Percentiles rank a stretch among this genome's conserved stretches.
Evolutionary conservation across 2,888 invertebrate genomes (phyloP).

Genomic region (Protula sp.): DNA sequence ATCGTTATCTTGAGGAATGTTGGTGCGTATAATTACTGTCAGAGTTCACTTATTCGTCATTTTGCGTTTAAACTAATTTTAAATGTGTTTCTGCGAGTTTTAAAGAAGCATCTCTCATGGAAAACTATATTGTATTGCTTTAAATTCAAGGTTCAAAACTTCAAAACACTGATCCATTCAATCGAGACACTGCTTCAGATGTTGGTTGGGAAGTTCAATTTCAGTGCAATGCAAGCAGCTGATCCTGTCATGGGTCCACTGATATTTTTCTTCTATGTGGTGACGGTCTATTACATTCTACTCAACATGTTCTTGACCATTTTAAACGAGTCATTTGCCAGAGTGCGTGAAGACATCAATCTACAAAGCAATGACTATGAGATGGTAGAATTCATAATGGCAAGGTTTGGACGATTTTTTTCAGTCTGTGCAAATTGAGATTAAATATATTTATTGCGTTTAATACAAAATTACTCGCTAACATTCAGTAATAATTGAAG

Average conservation of each 20-base stretch:
- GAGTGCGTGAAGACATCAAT: slow-evolving; percentile 35
- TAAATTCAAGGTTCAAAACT: neutral
- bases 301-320: slow-evolving; percentile 51
- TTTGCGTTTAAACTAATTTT: too few relatives aligned
- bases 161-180: slow-evolving; percentile 4
- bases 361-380: slow-evolving; percentile 48
- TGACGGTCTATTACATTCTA: slow-evolving; percentile 43
- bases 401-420: too few relatives aligned
- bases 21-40: too few relatives aligned
- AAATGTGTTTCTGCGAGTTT: too few relatives aligned
- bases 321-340: slow-evolving; percentile 45
- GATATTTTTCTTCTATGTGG: slow-evolving; percentile 37
- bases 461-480: too few relatives aligned
- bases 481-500: too few relatives aligned
- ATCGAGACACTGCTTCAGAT: slow-evolving; percentile 27
- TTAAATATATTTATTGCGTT: too few relatives aligned
- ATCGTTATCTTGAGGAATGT: too few relatives aligned
- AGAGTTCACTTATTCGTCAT: too few relatives aligned
- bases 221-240: slow-evolving; percentile 42
- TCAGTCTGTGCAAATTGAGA: too few relatives aligned
- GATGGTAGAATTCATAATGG: slow-evolving; percentile 42
- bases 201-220: slow-evolving; percentile 49
- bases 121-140: too few relatives aligned
- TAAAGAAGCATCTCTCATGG: too few relatives aligned
- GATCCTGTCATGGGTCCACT: slow-evolving; percentile 38